Base-by-base conservation (phyloP, 2,113 vertebrate species). In the Elephas maximus region DNA sequence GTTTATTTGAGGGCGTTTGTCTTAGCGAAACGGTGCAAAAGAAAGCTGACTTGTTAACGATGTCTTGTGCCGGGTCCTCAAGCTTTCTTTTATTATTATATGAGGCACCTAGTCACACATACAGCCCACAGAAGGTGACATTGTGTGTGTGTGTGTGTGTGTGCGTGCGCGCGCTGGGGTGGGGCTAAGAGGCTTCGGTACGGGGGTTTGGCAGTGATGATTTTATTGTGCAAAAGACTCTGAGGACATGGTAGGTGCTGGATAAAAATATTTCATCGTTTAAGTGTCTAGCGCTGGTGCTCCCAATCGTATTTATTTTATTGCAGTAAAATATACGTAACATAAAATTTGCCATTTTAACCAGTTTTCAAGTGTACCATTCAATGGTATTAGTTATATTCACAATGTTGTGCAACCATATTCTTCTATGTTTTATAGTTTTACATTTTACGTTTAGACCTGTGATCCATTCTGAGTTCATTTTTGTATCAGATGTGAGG, bases 251-350 rank as follows among this genome's bases (percentile, higher is more conserved):
- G 41, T 48, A 89, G 74, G 79, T 96, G 71, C 88, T 21, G 20
- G 57, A 95, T 80, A 91, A 95, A 97, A 94, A 96, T 71, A 96
- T 69, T 71, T 93, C 79, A 41, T 92, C 57, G 23, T 48, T 85
- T 90, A 78, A 10, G 1, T n/a, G 24, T 20, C n/a, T 18, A 83
- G 48, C 30, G 30, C 93, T 5, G n/a, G 89, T 37, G 67, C 37
- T 94, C 87, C 69, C 33, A 91, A 71, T 69, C 45, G 33, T 85
- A 94, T 94, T 94, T 98, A 62, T 41, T 9, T 62, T 37, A 44
- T 74, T 74, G 73, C 41, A 20, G 73, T 44, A 5, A 33, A 37
- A 73, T 73, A 37, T 73, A 73, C 20, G 20, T 73, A 37, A 74
- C 21, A 41, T 73, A 41, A 74, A 18, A 41, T 74, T 74, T 23